These are phyloP conservation scores for Siphlonurus alternatus DNA, from an alignment of 2,888 invertebrate genomes.

Conservation along the genomic window DNA sequence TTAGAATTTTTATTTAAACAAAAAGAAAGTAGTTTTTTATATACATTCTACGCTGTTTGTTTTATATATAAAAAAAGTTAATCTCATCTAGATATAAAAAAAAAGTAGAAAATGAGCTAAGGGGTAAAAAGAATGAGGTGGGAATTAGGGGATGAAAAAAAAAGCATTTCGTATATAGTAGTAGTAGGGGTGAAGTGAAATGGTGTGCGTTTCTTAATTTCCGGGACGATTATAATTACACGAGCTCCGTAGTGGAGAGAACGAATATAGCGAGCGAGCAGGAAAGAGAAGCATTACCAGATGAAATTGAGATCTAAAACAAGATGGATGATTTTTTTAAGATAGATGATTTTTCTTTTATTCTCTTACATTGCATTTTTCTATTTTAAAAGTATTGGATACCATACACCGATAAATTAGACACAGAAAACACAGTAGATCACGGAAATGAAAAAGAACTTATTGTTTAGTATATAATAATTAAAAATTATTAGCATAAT, in stretches of 20 bases:
- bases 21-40: too few species aligned
- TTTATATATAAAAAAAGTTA: too few species aligned
- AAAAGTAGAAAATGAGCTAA: background rate
- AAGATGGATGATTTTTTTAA: background rate
- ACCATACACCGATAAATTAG: too few species aligned
- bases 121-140: background rate
- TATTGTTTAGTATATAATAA: too few species aligned
- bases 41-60: too few species aligned
- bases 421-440: too few species aligned
- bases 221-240: constrained; percentile 1
- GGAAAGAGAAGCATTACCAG: background rate
- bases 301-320: background rate
- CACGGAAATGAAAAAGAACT: too few species aligned
- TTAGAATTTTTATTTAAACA: too few species aligned
- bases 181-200: background rate
- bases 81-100: background rate
- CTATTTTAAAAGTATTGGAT: too few species aligned
- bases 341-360: background rate
- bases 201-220: constrained; percentile 1
- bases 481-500: too few species aligned
- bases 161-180: background rate
- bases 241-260: background rate
- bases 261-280: background rate
- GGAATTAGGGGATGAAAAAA: background rate
- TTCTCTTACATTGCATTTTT: background rate